Percentiles rank a stretch among this genome's conserved stretches.
These are phyloP conservation scores for Perithous albicinctus DNA, from an alignment of 2,888 invertebrate species.

Conservation along the genomic window DNA sequence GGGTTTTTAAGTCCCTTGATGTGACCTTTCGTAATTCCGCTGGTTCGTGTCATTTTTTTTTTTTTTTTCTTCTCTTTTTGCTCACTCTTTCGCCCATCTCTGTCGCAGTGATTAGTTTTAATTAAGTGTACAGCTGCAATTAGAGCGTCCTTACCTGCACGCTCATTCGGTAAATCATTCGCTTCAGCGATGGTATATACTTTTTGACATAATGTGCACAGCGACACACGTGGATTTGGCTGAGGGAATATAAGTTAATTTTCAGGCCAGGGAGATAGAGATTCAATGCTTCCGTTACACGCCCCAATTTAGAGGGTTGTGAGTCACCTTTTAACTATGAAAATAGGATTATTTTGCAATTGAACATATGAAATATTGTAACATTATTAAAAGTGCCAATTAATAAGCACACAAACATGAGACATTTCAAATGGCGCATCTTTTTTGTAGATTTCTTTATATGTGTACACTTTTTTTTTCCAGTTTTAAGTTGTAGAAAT, in stretches of 20 bases:
- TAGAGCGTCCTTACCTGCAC: not conserved
- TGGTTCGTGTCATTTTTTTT: not conserved
- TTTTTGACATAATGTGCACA: not conserved
- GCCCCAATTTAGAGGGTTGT: too few species aligned
- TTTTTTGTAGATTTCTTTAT: too few species aligned
- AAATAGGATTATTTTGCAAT: too few species aligned
- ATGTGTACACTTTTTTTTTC: too few species aligned
- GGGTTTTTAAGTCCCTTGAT: not conserved
- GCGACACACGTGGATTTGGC: not conserved
- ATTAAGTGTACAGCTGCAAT: conserved; percentile 7
- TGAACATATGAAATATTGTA: too few species aligned
- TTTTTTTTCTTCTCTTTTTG: not conserved
- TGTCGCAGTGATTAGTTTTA: conserved; percentile 3
- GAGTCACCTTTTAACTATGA: too few species aligned
- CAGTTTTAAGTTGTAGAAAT: too few species aligned
- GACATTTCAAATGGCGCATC: too few species aligned
- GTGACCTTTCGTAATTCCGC: conserved; percentile 1
- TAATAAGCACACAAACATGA: too few species aligned
- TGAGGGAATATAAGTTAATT: not conserved
- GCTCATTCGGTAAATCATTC: not conserved
- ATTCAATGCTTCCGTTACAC: not conserved
- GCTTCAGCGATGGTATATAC: not conserved
- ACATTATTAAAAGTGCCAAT: too few species aligned
- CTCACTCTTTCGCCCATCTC: not conserved
- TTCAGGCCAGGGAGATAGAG: not conserved